Evolutionary conservation across 1,140 invertebrate genomes (phyloP).

Genomic region (Aphis craccivora): DNA sequence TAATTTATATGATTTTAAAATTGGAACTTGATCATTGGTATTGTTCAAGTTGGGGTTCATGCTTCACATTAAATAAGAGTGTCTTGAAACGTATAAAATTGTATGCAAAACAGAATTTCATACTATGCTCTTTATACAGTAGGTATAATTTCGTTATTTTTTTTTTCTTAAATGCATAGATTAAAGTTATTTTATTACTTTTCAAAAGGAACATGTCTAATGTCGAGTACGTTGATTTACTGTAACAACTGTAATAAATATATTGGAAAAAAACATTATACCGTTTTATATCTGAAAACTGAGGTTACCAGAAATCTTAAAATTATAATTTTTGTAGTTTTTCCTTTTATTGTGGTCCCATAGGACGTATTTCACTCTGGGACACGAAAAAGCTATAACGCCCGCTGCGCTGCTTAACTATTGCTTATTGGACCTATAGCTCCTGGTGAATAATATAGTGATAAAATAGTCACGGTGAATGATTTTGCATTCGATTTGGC

Average conservation of each 20-base stretch:
- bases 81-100: too few species aligned
- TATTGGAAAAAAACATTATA: neutral
- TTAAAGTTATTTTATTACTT: neutral
- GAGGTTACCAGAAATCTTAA: neutral
- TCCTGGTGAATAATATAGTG: neutral
- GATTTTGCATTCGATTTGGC: neutral
- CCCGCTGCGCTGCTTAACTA: neutral
- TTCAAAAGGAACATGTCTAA: neutral
- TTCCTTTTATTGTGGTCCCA: neutral
- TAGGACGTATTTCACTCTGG: neutral
- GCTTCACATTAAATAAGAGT: too few species aligned
- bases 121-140: too few species aligned
- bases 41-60: too few species aligned
- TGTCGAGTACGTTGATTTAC: neutral
- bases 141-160: too few species aligned
- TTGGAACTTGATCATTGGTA: too few species aligned
- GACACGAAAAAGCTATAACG: neutral
- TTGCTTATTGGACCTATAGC: neutral
- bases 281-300: neutral
- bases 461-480: neutral
- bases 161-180: neutral
- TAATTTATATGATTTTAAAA: neutral
- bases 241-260: neutral
- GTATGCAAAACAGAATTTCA: too few species aligned
- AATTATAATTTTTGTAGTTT: conserved; percentile 11